phyloP scores from a whole-genome alignment of 2,888 invertebrate species.

The Boloria selene region DNA sequence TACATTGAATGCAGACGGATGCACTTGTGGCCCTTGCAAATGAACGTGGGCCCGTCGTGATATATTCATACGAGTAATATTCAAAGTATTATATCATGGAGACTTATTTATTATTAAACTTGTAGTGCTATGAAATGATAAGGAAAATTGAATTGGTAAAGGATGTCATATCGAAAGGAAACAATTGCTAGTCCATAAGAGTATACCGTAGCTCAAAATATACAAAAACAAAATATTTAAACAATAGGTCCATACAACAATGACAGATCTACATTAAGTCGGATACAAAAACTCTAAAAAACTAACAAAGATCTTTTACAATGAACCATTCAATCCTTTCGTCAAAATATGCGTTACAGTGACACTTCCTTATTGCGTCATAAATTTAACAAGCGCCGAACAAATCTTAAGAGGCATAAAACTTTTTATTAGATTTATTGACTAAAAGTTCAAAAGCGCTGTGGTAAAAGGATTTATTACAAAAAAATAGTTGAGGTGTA shows the following conservation, averaged over 20 bases:
- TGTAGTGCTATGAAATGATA: slow-evolving; percentile 1
- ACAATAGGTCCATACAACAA: slow-evolving; percentile 69
- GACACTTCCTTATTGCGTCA: slow-evolving; percentile 79
- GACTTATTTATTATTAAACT: slow-evolving; percentile 27
- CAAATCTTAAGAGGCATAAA: slow-evolving; percentile 49
- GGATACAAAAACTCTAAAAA: slow-evolving; percentile 64
- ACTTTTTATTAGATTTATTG: slow-evolving; percentile 36
- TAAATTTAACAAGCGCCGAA: slow-evolving; percentile 71
- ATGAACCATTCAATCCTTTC: slow-evolving; percentile 78
- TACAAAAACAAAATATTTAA: slow-evolving; percentile 69
- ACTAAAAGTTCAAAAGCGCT: slow-evolving; percentile 16
- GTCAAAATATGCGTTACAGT: slow-evolving; percentile 71
- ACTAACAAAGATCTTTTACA: slow-evolving; percentile 64
- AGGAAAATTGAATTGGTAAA: slow-evolving; percentile 9
- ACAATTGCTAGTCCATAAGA: slow-evolving; percentile 29
- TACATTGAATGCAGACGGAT: slow-evolving; percentile 54
- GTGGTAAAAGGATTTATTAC: slow-evolving; percentile 13
- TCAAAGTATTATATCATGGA: slow-evolving; percentile 22
- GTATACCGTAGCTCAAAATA: slow-evolving; percentile 65
- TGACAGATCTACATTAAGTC: slow-evolving; percentile 61
- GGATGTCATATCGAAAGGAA: slow-evolving; percentile 4
- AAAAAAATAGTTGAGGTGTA: slow-evolving; percentile 14
- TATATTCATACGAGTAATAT: slow-evolving; percentile 40
- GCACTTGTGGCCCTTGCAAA: slow-evolving; percentile 64
- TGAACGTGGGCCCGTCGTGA: slow-evolving; percentile 57